phyloP scores from a whole-genome alignment of 2,888 invertebrate genomes.

The Branchellion lobata region DNA sequence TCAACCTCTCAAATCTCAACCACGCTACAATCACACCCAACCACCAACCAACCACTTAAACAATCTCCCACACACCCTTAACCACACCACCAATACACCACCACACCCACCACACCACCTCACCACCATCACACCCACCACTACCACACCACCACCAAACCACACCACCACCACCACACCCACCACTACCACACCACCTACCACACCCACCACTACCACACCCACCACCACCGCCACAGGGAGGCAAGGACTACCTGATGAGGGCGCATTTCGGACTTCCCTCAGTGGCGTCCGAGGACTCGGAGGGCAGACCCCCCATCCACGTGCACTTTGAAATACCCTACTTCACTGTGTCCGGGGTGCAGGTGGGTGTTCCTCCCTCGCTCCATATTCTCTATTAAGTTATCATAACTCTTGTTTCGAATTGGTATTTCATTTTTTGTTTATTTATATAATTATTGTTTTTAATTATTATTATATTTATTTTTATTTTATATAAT shows the following conservation, averaged over 20 bases:
- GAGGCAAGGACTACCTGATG: conserved; percentile 97
- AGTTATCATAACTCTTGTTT: background rate
- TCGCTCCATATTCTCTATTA: background rate
- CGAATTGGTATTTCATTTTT: background rate
- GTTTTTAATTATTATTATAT: background rate
- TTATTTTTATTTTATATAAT: background rate
- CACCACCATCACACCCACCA: background rate
- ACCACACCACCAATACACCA: background rate
- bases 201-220: background rate
- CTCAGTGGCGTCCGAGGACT: conserved; percentile 88
- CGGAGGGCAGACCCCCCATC: conserved; percentile 94
- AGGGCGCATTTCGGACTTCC: conserved; percentile 95
- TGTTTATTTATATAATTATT: too few species aligned
- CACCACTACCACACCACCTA: background rate
- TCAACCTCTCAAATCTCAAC: background rate
- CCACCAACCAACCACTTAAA: background rate
- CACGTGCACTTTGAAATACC: conserved; percentile 99
- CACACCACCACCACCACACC: background rate
- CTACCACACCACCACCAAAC: background rate
- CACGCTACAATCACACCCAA: background rate
- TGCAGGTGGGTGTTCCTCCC: conserved; percentile 71
- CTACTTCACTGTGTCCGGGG: conserved; percentile 96
- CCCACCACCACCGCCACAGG: conserved; percentile 63
- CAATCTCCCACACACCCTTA: too few species aligned
- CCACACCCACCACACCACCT: background rate